A percentile compares a stretch with the other conserved stretches of the same genome.
Evolutionary conservation across 2,797 vertebrate genomes (phyloP).

Genomic region (Sphenodon punctatus): DNA sequence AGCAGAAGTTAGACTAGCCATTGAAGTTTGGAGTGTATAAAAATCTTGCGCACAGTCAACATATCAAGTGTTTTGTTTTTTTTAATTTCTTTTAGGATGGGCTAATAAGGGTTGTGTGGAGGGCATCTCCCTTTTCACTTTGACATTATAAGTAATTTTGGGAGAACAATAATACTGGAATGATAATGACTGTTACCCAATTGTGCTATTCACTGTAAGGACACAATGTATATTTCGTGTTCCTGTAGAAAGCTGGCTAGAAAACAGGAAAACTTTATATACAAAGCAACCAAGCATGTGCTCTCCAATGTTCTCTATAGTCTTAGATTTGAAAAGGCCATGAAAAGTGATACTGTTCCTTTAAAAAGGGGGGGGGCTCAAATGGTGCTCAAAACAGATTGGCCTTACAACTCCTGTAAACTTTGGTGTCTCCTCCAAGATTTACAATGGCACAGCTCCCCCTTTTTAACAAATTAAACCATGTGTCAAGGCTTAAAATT

Average conservation of each 20-base stretch:
- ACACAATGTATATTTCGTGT: background rate
- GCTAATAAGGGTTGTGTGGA: background rate
- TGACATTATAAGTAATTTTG: background rate
- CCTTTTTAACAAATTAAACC: constrained; percentile 81
- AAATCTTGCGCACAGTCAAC: no score
- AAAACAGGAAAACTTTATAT: constrained; percentile 24
- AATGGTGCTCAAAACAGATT: constrained; percentile 56
- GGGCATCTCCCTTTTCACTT: accelerated
- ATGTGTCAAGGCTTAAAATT: constrained; percentile 79
- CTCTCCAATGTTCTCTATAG: constrained; percentile 42
- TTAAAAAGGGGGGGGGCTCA: constrained; percentile 36
- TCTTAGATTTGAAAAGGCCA: constrained; percentile 50
- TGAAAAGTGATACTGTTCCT: constrained; percentile 55
- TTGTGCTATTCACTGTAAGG: background rate
- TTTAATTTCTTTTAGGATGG: no score
- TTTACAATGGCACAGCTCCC: constrained; percentile 73
- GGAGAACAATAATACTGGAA: background rate
- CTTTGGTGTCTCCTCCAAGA: constrained; percentile 74
- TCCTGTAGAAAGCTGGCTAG: background rate
- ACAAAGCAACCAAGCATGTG: background rate
- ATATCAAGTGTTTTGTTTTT: no score
- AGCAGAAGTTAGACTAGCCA: no score
- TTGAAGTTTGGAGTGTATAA: no score
- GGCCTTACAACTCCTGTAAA: constrained; percentile 67
- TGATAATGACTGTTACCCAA: background rate